phyloP scores from a whole-genome alignment of 1,140 invertebrate species.

The Panagrolaimus sp. region DNA sequence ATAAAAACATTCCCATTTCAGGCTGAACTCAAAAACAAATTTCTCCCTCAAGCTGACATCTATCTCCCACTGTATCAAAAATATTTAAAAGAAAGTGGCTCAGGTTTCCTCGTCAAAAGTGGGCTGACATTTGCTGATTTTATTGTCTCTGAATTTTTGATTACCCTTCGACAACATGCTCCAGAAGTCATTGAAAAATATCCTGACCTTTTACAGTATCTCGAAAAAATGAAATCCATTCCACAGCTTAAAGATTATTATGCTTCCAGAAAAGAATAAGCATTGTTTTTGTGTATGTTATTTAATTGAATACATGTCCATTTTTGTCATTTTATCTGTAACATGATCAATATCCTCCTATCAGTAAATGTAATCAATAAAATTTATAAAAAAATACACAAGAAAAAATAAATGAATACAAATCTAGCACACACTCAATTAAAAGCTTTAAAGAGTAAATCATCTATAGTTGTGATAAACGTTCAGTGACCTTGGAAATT shows the following conservation, averaged over 20 bases:
- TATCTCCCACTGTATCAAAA: not conserved
- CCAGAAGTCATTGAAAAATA: not conserved
- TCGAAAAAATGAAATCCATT: not conserved
- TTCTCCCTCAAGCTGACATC: not conserved
- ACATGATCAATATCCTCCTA: too few species aligned
- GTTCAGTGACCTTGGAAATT: too few species aligned
- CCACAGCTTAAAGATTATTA: slow-evolving; percentile 1
- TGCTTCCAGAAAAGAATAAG: not conserved
- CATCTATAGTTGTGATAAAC: too few species aligned
- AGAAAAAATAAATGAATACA: too few species aligned
- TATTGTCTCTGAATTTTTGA: not conserved
- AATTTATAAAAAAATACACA: too few species aligned
- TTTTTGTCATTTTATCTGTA: too few species aligned
- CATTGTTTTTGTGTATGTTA: too few species aligned
- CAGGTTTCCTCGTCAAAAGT: not conserved
- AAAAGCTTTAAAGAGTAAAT: too few species aligned
- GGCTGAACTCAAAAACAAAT: not conserved
- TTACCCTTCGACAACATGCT: not conserved
- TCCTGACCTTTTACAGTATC: not conserved
- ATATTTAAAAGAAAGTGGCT: slow-evolving; percentile 2
- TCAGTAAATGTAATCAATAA: too few species aligned
- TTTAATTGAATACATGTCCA: too few species aligned
- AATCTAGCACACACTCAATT: too few species aligned
- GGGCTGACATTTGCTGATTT: slow-evolving; percentile 1
- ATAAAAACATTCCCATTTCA: too few species aligned